Evolutionary conservation across 2,888 invertebrate species (phyloP), one percentile per base, ranked within the genome.

Genomic region (Spicauda simplicius): DNA sequence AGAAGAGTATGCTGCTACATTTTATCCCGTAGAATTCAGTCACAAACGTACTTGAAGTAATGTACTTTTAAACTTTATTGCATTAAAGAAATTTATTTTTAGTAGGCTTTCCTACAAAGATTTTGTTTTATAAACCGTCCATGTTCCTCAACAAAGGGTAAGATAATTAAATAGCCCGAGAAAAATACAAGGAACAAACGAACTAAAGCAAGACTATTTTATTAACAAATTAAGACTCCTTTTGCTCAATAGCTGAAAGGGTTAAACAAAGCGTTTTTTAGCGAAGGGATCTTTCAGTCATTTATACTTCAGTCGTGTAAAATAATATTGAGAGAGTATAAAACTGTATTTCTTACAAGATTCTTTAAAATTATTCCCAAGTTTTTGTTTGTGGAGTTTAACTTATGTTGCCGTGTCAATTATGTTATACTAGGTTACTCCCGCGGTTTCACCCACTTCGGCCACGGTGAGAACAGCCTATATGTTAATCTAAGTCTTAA

Each of bases 171-270:
- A 60, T 18, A 18, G 33, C 50, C 18, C 72, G 73, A 74, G 72
- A 76, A 81, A 80, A 80, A 82, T 80, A 79, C 77, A 79, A 14
- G 81, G 78, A 80, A 81, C 77, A 84, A 80, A 82, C 77, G 76
- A 73, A 78, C 69, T 72, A 74, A 71, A 72, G 75, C 78, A 75
- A 78, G 71, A 81, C 78, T 83, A 80, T 83, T 85, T 82, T 83
- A 84, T 80, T 82, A 82, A 81, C 73, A 81, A 86, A 86, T 86
- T 82, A 82, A 80, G 74, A 77, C 77, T 76, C 72, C 78, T 77
- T 80, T 77, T 45, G 76, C 76, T 77, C 77, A 77, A 79, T 74
- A 80, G 69, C 56, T 65, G 83, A 85, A 81, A 82, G 78, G 80
- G 77, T 73, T 82, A 41, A n/a, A 61, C 53, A 53, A 53, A 61